These are phyloP conservation scores for Agrenia bidenticulata DNA, from an alignment of 2,888 invertebrate species.

Conservation along the genomic window DNA sequence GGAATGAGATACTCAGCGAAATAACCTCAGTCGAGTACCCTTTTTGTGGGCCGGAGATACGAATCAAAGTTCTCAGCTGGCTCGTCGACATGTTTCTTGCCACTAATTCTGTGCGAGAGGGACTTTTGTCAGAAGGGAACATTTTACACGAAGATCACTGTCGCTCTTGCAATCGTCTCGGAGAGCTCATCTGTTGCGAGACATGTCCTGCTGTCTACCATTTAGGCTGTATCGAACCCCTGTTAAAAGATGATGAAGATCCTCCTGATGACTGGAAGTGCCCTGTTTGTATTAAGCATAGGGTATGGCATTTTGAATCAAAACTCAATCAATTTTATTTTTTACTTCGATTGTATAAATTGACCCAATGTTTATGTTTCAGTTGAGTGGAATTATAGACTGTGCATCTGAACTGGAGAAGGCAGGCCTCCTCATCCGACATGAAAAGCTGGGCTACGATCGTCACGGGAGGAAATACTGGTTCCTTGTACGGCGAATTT, in stretches of 20 bases:
- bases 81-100: slow-evolving; percentile 92
- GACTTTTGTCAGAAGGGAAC: slow-evolving; percentile 62
- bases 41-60: slow-evolving; percentile 75
- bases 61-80: slow-evolving; percentile 81
- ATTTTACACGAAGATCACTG: slow-evolving; percentile 93
- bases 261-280: slow-evolving; percentile 98
- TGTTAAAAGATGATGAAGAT: slow-evolving; percentile 73
- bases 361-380: slow-evolving; percentile 21
- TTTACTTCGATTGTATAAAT: not conserved
- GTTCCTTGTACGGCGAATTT: slow-evolving; percentile 88
- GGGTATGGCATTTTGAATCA: slow-evolving; percentile 59
- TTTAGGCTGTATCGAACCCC: slow-evolving; percentile 93
- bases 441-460: slow-evolving; percentile 92
- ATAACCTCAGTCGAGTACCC: slow-evolving; percentile 70
- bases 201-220: slow-evolving; percentile 98
- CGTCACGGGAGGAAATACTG: slow-evolving; percentile 96
- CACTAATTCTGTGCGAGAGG: slow-evolving; percentile 85
- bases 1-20: slow-evolving; percentile 55
- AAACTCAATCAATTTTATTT: not conserved
- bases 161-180: slow-evolving; percentile 83
- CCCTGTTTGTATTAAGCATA: slow-evolving; percentile 86
- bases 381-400: slow-evolving; percentile 85
- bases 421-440: slow-evolving; percentile 85
- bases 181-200: slow-evolving; percentile 95
- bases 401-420: slow-evolving; percentile 88